Conservation (phyloP, 2,888 invertebrate species). For the Schizaphis graminum region DNA sequence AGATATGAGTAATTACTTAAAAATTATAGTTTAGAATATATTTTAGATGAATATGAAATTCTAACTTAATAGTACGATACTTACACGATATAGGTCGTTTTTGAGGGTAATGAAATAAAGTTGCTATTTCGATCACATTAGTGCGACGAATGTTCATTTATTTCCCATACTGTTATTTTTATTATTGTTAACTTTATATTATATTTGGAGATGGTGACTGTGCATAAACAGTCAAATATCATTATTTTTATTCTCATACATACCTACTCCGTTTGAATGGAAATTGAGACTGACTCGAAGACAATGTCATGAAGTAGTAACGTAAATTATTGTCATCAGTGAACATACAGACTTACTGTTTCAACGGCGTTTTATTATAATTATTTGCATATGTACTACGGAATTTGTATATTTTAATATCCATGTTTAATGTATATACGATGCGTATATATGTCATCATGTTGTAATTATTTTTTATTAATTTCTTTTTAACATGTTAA, state of each 20-base stretch:
- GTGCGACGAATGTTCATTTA: background rate
- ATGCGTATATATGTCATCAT: no score
- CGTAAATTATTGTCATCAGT: background rate
- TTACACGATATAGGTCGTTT: background rate
- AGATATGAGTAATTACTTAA: background rate
- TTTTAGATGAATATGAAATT: background rate
- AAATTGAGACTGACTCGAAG: background rate
- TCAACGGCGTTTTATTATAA: background rate
- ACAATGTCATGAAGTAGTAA: background rate
- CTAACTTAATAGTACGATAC: background rate
- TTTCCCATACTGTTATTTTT: background rate
- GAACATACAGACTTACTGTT: background rate
- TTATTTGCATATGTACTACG: background rate
- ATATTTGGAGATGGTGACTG: background rate
- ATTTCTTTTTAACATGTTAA: background rate
- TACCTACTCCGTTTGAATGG: background rate
- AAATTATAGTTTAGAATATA: background rate
- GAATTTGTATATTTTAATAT: background rate
- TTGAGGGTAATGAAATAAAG: background rate
- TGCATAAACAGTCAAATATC: background rate
- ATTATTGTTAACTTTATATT: background rate
- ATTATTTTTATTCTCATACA: background rate
- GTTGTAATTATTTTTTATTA: background rate
- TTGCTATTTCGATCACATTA: background rate
- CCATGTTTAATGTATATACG: background rate